Conservation (phyloP, 1,140 invertebrate genomes). For the Lerema accius region DNA sequence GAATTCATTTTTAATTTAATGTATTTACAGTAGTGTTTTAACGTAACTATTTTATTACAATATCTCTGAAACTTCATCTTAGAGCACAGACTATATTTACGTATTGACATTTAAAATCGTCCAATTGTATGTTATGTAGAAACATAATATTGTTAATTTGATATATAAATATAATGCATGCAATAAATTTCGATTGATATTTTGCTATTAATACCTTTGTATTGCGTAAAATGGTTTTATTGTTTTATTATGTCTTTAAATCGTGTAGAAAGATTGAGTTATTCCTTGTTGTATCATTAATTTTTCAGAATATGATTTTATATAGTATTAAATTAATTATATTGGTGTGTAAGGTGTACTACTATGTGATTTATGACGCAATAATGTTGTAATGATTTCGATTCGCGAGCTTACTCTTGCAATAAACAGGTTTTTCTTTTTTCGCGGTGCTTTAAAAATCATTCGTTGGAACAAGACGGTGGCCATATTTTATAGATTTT, state of each 20-base stretch:
- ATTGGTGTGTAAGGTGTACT: conserved; percentile 52
- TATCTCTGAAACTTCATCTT: not conserved
- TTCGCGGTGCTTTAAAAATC: conserved; percentile 38
- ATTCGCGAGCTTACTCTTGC: conserved; percentile 41
- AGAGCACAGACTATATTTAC: conserved; percentile 14
- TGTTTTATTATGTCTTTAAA: conserved; percentile 62
- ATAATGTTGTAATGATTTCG: conserved; percentile 49
- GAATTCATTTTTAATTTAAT: too few relatives aligned
- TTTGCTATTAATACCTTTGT: conserved; percentile 66
- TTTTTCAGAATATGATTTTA: conserved; percentile 59
- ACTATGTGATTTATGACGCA: conserved; percentile 55
- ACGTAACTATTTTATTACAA: too few relatives aligned
- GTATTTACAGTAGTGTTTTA: too few relatives aligned
- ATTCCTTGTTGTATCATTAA: conserved; percentile 68
- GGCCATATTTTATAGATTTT: conserved; percentile 29
- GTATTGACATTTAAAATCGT: conserved; percentile 56
- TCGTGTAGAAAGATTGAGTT: conserved; percentile 49
- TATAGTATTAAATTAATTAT: conserved; percentile 55
- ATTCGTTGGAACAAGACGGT: conserved; percentile 21
- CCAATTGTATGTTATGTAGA: conserved; percentile 64
- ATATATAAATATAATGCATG: conserved; percentile 67
- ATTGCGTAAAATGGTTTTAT: conserved; percentile 51
- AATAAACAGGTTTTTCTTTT: conserved; percentile 37
- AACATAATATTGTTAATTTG: conserved; percentile 68
- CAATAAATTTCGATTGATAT: conserved; percentile 79